A percentile compares a stretch with the other conserved stretches of the same genome.
phyloP scores from a whole-genome alignment of 2,888 invertebrate species.

The Diarsia rubi region DNA sequence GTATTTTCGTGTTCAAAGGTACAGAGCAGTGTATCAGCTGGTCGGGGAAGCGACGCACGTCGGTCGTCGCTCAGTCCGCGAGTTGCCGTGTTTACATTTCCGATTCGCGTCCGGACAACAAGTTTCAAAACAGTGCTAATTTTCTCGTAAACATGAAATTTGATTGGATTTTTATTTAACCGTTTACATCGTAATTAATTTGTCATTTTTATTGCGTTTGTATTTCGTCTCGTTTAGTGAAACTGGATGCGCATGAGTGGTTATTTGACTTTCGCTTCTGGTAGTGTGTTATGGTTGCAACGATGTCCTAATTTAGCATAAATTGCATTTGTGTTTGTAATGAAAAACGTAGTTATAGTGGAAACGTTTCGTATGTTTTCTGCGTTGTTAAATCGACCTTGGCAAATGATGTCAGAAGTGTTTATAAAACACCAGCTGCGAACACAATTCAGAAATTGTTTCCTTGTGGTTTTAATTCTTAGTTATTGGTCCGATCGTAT shows the following conservation, averaged over 20 bases:
- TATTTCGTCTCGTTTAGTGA: slow-evolving; percentile 70
- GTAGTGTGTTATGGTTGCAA: slow-evolving; percentile 69
- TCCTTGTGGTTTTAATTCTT: slow-evolving; percentile 45
- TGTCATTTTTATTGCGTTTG: slow-evolving; percentile 50
- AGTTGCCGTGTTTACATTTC: slow-evolving; percentile 74
- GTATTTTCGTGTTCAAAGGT: slow-evolving; percentile 73
- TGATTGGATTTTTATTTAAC: slow-evolving; percentile 47
- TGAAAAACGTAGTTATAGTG: slow-evolving; percentile 49
- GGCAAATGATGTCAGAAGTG: slow-evolving; percentile 65
- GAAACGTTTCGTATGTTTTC: slow-evolving; percentile 54
- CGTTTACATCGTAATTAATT: slow-evolving; percentile 54
- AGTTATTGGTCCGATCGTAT: slow-evolving; percentile 27
- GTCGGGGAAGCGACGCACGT: slow-evolving; percentile 78
- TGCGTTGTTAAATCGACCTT: slow-evolving; percentile 70
- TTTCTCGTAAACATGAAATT: slow-evolving; percentile 48
- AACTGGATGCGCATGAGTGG: slow-evolving; percentile 85
- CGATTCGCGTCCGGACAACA: slow-evolving; percentile 45
- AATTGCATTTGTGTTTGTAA: slow-evolving; percentile 50
- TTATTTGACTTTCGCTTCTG: slow-evolving; percentile 82
- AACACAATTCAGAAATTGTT: slow-evolving; percentile 53
- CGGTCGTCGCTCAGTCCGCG: slow-evolving; percentile 71
- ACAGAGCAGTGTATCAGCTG: slow-evolving; percentile 81
- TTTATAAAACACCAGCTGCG: slow-evolving; percentile 71
- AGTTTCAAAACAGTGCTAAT: slow-evolving; percentile 63
- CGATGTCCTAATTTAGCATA: slow-evolving; percentile 63